Evolutionary conservation across 2,113 vertebrate species (phyloP).

Genomic region (Alectura lathami): DNA sequence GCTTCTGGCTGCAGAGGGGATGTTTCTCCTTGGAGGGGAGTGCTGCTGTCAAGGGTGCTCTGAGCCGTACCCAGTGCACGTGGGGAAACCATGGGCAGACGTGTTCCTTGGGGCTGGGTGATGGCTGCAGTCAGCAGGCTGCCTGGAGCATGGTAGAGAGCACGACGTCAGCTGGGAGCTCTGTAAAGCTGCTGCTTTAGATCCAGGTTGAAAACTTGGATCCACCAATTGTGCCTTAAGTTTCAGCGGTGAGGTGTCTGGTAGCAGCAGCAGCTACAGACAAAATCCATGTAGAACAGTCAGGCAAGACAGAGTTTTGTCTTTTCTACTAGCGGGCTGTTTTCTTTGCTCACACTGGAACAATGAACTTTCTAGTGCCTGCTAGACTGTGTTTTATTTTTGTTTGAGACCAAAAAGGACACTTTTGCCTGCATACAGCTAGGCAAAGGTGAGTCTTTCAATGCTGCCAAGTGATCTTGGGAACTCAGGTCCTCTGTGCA

Average conservation of each 20-base stretch:
- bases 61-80: fast-evolving
- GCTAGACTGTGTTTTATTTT: background rate
- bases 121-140: background rate
- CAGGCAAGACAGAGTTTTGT: background rate
- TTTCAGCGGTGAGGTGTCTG: background rate
- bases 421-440: background rate
- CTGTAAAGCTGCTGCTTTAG: background rate
- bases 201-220: background rate
- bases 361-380: background rate
- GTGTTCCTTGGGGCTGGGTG: background rate
- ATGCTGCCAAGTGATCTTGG: background rate
- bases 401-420: background rate
- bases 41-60: background rate
- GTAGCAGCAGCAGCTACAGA: background rate
- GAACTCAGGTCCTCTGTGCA: fast-evolving
- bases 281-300: background rate
- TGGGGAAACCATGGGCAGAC: background rate
- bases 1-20: background rate
- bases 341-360: background rate
- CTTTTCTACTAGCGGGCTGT: background rate
- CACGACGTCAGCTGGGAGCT: background rate
- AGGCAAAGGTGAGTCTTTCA: background rate
- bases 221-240: background rate
- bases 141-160: fast-evolving
- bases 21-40: background rate